Evolutionary conservation across 2,888 invertebrate species (phyloP).

Genomic region (Drosophila mimetica): DNA sequence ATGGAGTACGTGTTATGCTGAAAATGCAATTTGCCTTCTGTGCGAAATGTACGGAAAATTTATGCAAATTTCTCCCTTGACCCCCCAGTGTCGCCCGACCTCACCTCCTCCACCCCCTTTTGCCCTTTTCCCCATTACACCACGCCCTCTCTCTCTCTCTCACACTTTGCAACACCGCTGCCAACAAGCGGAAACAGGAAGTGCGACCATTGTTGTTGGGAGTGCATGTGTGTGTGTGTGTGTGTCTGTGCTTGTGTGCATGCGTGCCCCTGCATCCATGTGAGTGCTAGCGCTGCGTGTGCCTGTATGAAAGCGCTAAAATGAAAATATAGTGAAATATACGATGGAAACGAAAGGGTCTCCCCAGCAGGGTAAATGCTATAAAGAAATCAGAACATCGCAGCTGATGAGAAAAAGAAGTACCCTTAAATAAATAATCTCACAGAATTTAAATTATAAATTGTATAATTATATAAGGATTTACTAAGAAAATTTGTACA

Average conservation of each 20-base stretch:
- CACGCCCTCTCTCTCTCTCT: background rate
- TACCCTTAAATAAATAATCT: slow-evolving; percentile 1
- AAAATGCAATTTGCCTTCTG: slow-evolving; percentile 78
- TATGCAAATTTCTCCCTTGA: slow-evolving; percentile 70
- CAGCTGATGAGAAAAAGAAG: background rate
- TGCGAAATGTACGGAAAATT: slow-evolving; percentile 78
- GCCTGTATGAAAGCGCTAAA: slow-evolving; percentile 62
- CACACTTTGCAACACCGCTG: slow-evolving; percentile 46
- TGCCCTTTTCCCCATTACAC: background rate
- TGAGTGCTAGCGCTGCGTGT: slow-evolving; percentile 42
- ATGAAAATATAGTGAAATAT: slow-evolving; percentile 76
- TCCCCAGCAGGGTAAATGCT: slow-evolving; percentile 2
- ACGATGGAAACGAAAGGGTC: slow-evolving; percentile 46
- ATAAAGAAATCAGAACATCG: background rate
- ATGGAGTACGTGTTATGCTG: slow-evolving; percentile 80
- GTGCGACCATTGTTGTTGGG: slow-evolving; percentile 70
- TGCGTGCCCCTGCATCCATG: slow-evolving; percentile 4
- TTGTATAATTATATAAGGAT: too few relatives aligned
- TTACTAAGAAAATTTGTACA: too few relatives aligned
- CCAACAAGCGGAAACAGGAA: slow-evolving; percentile 74
- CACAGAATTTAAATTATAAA: too few relatives aligned
- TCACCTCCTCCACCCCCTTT: background rate
- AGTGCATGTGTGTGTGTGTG: slow-evolving; percentile 21
- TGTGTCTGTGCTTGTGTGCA: slow-evolving; percentile 18
- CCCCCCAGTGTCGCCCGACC: slow-evolving; percentile 48